Evolutionary conservation across 2,888 invertebrate species (phyloP).

Genomic region (Parelbella ahira): DNA sequence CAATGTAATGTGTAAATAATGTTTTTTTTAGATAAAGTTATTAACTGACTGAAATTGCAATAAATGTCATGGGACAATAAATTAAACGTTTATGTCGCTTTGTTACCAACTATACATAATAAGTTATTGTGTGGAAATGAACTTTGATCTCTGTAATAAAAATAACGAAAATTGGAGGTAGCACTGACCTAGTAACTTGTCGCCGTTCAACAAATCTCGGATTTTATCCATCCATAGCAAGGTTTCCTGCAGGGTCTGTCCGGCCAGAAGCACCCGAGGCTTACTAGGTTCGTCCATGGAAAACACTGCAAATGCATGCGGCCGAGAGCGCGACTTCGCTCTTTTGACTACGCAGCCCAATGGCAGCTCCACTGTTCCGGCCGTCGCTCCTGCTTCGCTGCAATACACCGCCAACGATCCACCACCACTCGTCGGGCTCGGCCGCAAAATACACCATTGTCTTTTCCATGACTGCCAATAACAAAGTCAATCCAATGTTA

Average conservation of each 20-base stretch:
- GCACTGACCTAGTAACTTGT: conserved; percentile 57
- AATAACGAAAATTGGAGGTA: conserved; percentile 7
- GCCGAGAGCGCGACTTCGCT: conserved; percentile 84
- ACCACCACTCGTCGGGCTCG: conserved; percentile 75
- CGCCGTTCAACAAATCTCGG: conserved; percentile 68
- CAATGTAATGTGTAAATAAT: no score
- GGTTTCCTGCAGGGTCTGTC: conserved; percentile 82
- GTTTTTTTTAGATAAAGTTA: no score
- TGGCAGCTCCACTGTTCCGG: conserved; percentile 78
- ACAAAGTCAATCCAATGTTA: conserved; percentile 40
- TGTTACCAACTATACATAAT: no score
- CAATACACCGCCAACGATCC: conserved; percentile 80
- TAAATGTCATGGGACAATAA: no score
- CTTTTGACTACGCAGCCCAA: conserved; percentile 81
- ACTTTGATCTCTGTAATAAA: conserved; percentile 5
- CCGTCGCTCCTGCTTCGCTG: conserved; percentile 68
- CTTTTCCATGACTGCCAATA: conserved; percentile 82
- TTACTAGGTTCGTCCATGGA: conserved; percentile 78
- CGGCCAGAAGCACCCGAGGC: conserved; percentile 83
- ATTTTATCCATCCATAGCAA: conserved; percentile 86
- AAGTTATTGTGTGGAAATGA: no score
- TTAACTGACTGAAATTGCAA: no score
- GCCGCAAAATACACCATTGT: conserved; percentile 83
- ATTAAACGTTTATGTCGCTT: no score
- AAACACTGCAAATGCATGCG: conserved; percentile 85